Evolutionary conservation across 2,113 vertebrate genomes (phyloP).

Genomic region (Hippocampus guttulatus): DNA sequence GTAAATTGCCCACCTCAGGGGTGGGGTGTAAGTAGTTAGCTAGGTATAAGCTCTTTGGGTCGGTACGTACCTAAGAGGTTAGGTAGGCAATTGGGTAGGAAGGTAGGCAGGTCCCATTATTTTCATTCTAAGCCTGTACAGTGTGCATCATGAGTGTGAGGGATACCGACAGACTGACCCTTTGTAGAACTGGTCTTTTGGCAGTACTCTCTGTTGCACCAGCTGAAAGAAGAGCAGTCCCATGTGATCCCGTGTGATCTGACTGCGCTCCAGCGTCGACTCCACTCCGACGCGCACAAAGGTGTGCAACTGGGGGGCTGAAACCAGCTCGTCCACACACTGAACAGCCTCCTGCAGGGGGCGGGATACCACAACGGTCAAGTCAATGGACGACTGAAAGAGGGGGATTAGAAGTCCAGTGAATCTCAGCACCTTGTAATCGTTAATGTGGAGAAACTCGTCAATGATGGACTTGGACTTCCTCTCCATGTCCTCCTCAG

Average conservation of each 20-base stretch:
- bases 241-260: constrained; percentile 94
- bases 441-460: constrained; percentile 96
- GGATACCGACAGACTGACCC: constrained; percentile 77
- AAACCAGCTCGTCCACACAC: constrained; percentile 86
- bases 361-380: neutral
- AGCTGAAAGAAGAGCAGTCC: constrained; percentile 88
- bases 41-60: too few species aligned
- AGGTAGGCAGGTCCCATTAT: too few species aligned
- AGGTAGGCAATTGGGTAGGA: too few species aligned
- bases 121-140: neutral
- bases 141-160: neutral
- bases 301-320: constrained; percentile 74
- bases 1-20: too few species aligned
- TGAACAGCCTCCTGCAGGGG: constrained; percentile 86
- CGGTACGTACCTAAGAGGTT: too few species aligned
- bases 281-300: constrained; percentile 91
- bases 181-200: constrained; percentile 85
- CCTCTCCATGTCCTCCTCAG: constrained; percentile 87
- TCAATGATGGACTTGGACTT: constrained; percentile 94
- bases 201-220: constrained; percentile 81
- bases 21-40: too few species aligned
- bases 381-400: neutral
- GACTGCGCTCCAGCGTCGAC: constrained; percentile 91
- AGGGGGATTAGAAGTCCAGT: neutral
- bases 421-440: constrained; percentile 82